phyloP scores from a whole-genome alignment of 2,888 invertebrate species.

The Belgica antarctica region DNA sequence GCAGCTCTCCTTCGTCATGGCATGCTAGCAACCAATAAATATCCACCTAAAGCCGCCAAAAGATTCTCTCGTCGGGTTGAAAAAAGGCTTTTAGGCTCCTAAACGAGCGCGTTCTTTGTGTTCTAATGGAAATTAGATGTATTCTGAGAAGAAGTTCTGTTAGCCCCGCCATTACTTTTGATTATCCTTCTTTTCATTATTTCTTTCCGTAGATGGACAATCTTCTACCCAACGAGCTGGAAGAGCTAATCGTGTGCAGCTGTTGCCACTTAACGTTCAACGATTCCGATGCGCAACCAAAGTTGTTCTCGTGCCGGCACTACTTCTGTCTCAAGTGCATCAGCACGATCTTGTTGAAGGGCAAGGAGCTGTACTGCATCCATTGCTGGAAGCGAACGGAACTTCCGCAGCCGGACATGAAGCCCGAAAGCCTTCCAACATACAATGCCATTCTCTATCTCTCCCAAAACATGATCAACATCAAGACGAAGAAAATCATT shows the following conservation, averaged over 20 bases:
- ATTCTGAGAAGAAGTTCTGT: background rate
- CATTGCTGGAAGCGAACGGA: slow-evolving; percentile 75
- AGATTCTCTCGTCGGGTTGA: too few relatives aligned
- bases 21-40: slow-evolving; percentile 27
- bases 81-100: background rate
- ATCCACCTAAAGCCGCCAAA: background rate
- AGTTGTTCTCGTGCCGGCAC: slow-evolving; percentile 72
- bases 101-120: background rate
- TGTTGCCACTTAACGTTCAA: slow-evolving; percentile 74
- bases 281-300: slow-evolving; percentile 69
- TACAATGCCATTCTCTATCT: slow-evolving; percentile 67
- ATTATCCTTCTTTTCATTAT: background rate
- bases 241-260: slow-evolving; percentile 72
- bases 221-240: slow-evolving; percentile 65
- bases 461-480: slow-evolving; percentile 62
- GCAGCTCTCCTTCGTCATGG: background rate
- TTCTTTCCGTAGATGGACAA: slow-evolving; percentile 58
- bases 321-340: slow-evolving; percentile 75
- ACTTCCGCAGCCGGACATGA: slow-evolving; percentile 62
- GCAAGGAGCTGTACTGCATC: slow-evolving; percentile 66
- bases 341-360: slow-evolving; percentile 66
- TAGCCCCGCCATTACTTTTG: background rate
- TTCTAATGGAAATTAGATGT: background rate
- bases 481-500: slow-evolving; percentile 52
- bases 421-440: slow-evolving; percentile 67